Conservation (phyloP, 2,888 invertebrate genomes). For the Drosophila paramelanica region DNA sequence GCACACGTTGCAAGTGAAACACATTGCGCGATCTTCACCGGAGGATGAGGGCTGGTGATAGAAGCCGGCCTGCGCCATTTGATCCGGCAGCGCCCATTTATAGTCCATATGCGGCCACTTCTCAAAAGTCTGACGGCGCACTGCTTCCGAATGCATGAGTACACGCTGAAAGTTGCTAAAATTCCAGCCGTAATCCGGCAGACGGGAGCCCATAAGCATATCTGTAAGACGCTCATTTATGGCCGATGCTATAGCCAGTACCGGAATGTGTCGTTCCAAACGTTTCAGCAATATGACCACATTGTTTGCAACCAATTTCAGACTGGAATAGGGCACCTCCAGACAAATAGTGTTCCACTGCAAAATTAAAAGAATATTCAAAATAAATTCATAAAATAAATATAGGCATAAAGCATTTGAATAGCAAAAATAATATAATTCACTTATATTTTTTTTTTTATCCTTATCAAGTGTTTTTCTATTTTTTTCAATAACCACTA, state of each 20-base stretch:
- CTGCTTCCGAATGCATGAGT: slow-evolving; percentile 96
- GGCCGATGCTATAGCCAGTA: slow-evolving; percentile 94
- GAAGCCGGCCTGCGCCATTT: slow-evolving; percentile 98
- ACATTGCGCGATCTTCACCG: slow-evolving; percentile 97
- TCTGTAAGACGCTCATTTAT: slow-evolving; percentile 94
- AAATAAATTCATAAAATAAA: not conserved
- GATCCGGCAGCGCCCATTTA: slow-evolving; percentile 97
- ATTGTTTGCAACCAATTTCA: slow-evolving; percentile 92
- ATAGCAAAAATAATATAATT: no score
- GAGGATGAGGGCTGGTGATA: slow-evolving; percentile 96
- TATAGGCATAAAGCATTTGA: no score
- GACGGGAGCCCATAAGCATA: slow-evolving; percentile 87
- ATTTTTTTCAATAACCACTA: not conserved
- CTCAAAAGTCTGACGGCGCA: slow-evolving; percentile 94
- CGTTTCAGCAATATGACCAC: slow-evolving; percentile 93
- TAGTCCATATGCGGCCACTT: slow-evolving; percentile 99
- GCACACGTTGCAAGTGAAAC: slow-evolving; percentile 97
- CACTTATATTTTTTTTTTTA: no score
- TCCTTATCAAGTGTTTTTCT: not conserved
- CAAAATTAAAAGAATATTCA: slow-evolving; percentile 10
- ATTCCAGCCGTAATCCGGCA: slow-evolving; percentile 83
- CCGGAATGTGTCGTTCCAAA: slow-evolving; percentile 93
- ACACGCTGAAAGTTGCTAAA: slow-evolving; percentile 85
- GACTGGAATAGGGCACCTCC: slow-evolving; percentile 91
- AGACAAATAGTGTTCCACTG: slow-evolving; percentile 97